Percentiles rank a stretch among this genome's conserved stretches.
These are phyloP conservation scores for Thaleichthys pacificus DNA, from an alignment of 2,797 vertebrate species.

Conservation along the genomic window DNA sequence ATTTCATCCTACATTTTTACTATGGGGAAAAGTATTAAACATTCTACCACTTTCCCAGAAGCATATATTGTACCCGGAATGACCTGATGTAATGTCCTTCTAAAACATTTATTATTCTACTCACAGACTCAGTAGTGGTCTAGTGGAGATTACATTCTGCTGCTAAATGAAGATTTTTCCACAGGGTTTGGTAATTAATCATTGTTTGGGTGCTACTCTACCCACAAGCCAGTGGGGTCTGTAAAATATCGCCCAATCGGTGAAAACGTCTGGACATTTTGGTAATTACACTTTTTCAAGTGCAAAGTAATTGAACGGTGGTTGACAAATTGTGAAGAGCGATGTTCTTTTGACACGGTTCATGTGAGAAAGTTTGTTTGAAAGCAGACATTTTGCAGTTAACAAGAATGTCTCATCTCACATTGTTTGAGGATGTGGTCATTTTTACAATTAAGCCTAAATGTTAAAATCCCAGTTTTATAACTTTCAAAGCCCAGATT, in stretches of 20 bases:
- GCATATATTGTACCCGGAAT: not conserved
- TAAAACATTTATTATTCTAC: slow-evolving; percentile 40
- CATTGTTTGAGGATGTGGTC: no score
- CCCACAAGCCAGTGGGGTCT: slow-evolving; percentile 16
- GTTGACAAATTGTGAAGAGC: slow-evolving; percentile 46
- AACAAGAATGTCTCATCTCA: not conserved
- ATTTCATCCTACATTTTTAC: not conserved
- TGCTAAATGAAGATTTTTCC: slow-evolving; percentile 47
- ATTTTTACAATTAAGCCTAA: no score
- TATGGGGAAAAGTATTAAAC: not conserved
- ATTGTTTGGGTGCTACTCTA: slow-evolving; percentile 38
- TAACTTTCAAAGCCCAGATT: no score
- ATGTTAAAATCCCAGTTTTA: no score
- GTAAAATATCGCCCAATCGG: slow-evolving; percentile 36
- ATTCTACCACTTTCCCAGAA: not conserved
- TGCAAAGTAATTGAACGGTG: slow-evolving; percentile 39
- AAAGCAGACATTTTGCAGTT: not conserved
- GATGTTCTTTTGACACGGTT: not conserved
- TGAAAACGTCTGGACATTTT: slow-evolving; percentile 55
- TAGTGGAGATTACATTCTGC: slow-evolving; percentile 48
- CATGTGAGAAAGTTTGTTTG: slow-evolving; percentile 10
- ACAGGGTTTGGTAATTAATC: slow-evolving; percentile 57
- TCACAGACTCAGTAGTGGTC: slow-evolving; percentile 32
- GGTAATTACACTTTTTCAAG: slow-evolving; percentile 57
- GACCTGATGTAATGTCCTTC: slow-evolving; percentile 16